Evolutionary conservation across 1,140 invertebrate species (phyloP).

Genomic region (Zelostemma sp.): DNA sequence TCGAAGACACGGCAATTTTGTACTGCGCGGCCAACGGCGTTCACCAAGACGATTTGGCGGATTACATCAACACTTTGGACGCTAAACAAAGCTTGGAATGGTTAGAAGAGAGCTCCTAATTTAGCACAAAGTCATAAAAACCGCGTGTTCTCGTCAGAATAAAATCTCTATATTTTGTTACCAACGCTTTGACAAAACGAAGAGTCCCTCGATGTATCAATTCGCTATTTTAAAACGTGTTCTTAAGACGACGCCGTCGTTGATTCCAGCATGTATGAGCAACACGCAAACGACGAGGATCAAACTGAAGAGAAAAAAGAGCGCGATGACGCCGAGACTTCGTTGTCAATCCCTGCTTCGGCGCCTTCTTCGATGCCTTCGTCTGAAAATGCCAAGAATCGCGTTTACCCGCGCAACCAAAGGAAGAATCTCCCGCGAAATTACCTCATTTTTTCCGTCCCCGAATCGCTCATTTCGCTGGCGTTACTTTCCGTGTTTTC

Average conservation of each 20-base stretch:
- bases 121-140: constrained; percentile 1
- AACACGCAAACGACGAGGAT: constrained; percentile 72
- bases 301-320: constrained; percentile 72
- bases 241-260: constrained; percentile 58
- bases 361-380: constrained; percentile 54
- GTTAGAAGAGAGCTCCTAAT: constrained; percentile 34
- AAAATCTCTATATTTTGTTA: neutral
- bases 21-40: constrained; percentile 54
- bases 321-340: constrained; percentile 71
- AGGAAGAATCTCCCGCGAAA: neutral
- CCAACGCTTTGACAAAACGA: neutral
- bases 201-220: no score
- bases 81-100: constrained; percentile 51
- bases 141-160: constrained; percentile 1
- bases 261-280: constrained; percentile 73
- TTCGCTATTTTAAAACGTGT: neutral
- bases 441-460: constrained; percentile 30
- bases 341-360: constrained; percentile 72
- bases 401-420: no score
- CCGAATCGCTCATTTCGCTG: constrained; percentile 10
- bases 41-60: constrained; percentile 55
- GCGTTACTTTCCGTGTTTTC: constrained; percentile 15
- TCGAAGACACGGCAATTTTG: constrained; percentile 55
- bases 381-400: constrained; percentile 40
- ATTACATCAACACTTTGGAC: constrained; percentile 57